Conservation (phyloP, 37 sponge, comb jelly and placozoan species). For the Eunapius fragilis region DNA sequence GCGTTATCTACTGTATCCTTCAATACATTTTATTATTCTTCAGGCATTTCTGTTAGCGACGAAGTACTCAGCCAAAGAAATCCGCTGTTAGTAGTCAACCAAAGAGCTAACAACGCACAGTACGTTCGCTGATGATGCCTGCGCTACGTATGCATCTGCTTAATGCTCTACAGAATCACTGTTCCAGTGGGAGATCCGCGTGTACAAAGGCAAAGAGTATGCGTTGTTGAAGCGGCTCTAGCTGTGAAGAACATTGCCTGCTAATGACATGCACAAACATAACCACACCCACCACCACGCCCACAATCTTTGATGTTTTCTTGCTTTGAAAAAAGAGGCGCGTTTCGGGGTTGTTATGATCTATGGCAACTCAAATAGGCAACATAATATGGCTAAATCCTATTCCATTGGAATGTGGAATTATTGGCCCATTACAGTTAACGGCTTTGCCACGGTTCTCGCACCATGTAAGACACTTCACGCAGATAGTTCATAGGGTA, state of each 20-base stretch:
- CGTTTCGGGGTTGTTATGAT: neutral
- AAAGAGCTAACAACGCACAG: constrained; percentile 55
- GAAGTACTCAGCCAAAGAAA: constrained; percentile 89
- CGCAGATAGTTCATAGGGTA: neutral
- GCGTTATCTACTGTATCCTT: neutral
- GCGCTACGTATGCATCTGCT: neutral
- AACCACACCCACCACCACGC: neutral
- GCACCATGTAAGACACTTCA: constrained; percentile 7
- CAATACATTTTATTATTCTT: neutral
- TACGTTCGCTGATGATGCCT: neutral
- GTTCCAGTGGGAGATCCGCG: constrained; percentile 81
- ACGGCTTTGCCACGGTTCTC: constrained; percentile 5
- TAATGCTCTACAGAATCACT: constrained; percentile 19
- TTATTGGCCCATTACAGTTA: constrained; percentile 7
- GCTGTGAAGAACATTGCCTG: constrained; percentile 76
- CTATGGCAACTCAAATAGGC: neutral
- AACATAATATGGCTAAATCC: constrained; percentile 40
- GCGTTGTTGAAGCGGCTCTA: constrained; percentile 91
- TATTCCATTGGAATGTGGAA: constrained; percentile 59
- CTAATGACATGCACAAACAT: neutral
- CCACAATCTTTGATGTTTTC: neutral
- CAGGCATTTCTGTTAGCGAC: constrained; percentile 95
- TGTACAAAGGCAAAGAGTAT: constrained; percentile 39
- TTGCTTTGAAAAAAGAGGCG: neutral
- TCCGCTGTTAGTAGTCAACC: constrained; percentile 90